Conservation (phyloP, 2,113 vertebrate genomes). For the Odontophorus gujanensis region DNA sequence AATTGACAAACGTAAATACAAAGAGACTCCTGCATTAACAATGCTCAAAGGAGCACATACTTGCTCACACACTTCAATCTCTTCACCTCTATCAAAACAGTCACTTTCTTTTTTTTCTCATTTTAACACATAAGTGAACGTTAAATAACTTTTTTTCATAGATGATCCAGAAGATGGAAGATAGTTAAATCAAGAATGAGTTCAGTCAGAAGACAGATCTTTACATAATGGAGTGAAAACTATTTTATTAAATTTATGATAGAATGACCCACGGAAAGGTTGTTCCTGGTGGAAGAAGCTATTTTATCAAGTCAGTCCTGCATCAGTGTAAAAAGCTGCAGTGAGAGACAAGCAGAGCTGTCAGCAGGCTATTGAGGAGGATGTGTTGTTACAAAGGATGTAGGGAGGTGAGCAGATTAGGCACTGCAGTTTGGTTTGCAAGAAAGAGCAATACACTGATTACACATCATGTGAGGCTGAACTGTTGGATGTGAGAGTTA, state of each 20-base stretch:
- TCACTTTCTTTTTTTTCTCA: background rate
- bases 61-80: background rate
- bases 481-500: background rate
- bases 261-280: background rate
- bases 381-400: background rate
- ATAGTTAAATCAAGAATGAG: background rate
- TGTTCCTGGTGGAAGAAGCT: background rate
- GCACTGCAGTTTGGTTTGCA: background rate
- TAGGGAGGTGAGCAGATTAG: background rate
- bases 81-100: background rate
- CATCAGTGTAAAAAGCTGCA: background rate
- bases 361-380: background rate
- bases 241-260: background rate
- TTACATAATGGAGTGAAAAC: background rate
- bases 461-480: background rate
- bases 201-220: background rate
- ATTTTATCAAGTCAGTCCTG: background rate
- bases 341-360: background rate
- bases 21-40: background rate
- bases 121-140: background rate
- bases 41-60: background rate
- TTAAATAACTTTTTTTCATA: background rate
- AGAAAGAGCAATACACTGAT: background rate
- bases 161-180: background rate
- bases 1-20: background rate